phyloP scores from a whole-genome alignment of 35 echinoderm and acorn worm genomes.

The Apostichopus parvimensis region DNA sequence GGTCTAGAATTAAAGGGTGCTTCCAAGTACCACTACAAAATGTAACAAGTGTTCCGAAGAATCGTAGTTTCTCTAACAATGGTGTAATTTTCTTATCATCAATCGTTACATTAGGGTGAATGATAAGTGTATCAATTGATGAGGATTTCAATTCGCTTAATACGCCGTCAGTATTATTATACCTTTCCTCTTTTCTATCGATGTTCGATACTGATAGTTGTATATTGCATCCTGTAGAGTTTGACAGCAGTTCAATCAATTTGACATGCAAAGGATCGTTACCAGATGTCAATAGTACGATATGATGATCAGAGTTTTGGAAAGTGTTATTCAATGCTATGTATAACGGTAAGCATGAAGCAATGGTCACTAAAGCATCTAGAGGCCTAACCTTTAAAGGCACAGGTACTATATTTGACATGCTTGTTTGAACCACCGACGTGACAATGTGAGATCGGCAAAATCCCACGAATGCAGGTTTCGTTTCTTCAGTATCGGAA shows the following conservation, averaged over 20 bases:
- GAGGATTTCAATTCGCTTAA: background rate
- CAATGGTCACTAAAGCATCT: background rate
- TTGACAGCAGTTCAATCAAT: background rate
- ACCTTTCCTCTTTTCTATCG: background rate
- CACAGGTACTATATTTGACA: background rate
- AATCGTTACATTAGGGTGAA: background rate
- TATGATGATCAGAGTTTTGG: background rate
- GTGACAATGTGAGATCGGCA: background rate
- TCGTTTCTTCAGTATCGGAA: no score
- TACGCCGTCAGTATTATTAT: no score
- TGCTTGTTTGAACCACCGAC: background rate
- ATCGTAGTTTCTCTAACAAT: background rate
- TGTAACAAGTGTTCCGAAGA: background rate
- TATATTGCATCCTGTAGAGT: background rate
- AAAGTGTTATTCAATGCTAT: background rate
- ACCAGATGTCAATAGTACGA: background rate
- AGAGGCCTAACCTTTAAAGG: background rate
- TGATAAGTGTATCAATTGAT: background rate
- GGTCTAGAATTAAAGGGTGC: background rate
- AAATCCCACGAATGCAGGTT: background rate
- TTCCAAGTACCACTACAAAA: background rate
- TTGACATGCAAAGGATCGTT: background rate
- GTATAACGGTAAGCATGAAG: slow-evolving; percentile 4
- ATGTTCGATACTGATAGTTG: background rate
- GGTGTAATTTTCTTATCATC: no score